Conservation (phyloP, 2,888 invertebrate genomes). For the Oligia fasciuncula region DNA sequence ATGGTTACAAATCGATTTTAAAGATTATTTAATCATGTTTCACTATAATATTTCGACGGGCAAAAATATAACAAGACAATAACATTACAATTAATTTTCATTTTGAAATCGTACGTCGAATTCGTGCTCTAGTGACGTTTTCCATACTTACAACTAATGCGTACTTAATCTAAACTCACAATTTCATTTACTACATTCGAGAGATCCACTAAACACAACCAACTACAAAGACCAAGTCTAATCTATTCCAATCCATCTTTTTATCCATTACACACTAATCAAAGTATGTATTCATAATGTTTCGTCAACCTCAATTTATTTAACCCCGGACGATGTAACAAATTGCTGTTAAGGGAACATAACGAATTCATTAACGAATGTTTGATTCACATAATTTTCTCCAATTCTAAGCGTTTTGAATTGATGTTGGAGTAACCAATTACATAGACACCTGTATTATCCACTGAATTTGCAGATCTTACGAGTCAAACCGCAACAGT, state of each 20-base stretch:
- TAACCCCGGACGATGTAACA: slow-evolving; percentile 13
- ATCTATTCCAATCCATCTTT: slow-evolving; percentile 42
- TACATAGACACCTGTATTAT: slow-evolving; percentile 42
- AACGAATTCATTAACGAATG: slow-evolving; percentile 30
- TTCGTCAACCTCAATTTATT: slow-evolving; percentile 47
- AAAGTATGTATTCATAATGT: slow-evolving; percentile 42
- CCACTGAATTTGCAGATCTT: slow-evolving; percentile 59
- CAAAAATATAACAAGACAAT: slow-evolving; percentile 25
- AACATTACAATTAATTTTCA: slow-evolving; percentile 33
- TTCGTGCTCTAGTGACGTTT: slow-evolving; percentile 26
- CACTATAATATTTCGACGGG: slow-evolving; percentile 10
- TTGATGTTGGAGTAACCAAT: slow-evolving; percentile 11
- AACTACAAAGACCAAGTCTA: slow-evolving; percentile 64
- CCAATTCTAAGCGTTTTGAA: slow-evolving; percentile 36
- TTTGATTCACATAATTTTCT: slow-evolving; percentile 41
- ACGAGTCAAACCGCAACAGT: slow-evolving; percentile 36
- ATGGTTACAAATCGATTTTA: slow-evolving; percentile 8
- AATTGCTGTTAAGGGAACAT: slow-evolving; percentile 54
- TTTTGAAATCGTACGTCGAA: slow-evolving; percentile 34
- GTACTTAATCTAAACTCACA: slow-evolving; percentile 64
- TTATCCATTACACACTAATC: slow-evolving; percentile 43
- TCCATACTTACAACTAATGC: slow-evolving; percentile 46
- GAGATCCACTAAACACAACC: slow-evolving; percentile 81
- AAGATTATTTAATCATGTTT: not conserved
- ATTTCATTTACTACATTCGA: slow-evolving; percentile 71